Base-by-base conservation (phyloP, 1,140 invertebrate species). In the Brachionus calyciflorus region DNA sequence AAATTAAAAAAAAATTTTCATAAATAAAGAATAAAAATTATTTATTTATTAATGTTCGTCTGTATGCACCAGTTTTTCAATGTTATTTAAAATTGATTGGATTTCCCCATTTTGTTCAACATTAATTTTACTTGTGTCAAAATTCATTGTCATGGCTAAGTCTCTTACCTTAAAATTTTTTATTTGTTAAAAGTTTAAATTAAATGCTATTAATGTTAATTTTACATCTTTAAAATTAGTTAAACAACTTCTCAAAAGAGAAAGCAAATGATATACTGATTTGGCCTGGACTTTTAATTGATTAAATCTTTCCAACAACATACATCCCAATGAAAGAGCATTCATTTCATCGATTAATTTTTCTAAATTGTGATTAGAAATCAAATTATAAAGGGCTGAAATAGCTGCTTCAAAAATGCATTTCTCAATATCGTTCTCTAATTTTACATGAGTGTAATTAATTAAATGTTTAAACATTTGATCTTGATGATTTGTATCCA, bases 241-340 rank as follows among this genome's bases (percentile, higher is more conserved):
- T 19, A 73, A 17, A 51, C 69, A 73, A 55, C 69, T 73, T 73
- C 69, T 73, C 28, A 73, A 55, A 10, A 73, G 37, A n/a, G 44
- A 73, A 9, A 73, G 46, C 26, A 73, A 19, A 21, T 73, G 69
- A 73, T 73, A 73, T 51, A 73, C 21, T 30, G 69, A 40, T 53
- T 73, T 73, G 3, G 69, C 24, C 12, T 73, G 21, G 2, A 33
- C 5, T 41, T 73, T 73, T 7, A 73, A 9, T 26, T 73, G 30
- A 21, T 21, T 44, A 3, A 73, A 73, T 55, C 69, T 49, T 41
- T 73, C 69, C 1, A 73, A 28, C 6, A 73, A 37, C 69, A 41
- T 41, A 33, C 69, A 73, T 9, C 69, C 69, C 24, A 73, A 28
- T 33, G 69, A 33, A 7, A 73, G 48, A 19, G 69, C 69, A 73